These are phyloP conservation scores for Tigriopus japonicus DNA, from an alignment of 1,140 invertebrate species.

Conservation along the genomic window DNA sequence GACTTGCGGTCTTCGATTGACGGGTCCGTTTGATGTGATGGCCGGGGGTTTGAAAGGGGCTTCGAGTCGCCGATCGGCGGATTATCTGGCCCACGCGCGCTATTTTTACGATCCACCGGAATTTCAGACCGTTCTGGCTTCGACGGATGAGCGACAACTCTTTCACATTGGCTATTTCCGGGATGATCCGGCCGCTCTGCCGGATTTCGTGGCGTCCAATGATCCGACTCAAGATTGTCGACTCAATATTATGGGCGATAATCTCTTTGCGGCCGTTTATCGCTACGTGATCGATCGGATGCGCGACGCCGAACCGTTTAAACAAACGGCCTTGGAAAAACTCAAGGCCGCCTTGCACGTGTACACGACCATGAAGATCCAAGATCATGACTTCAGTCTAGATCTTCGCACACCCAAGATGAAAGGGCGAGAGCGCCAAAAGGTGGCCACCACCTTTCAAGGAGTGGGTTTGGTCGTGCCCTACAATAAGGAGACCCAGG, in stretches of 20 bases:
- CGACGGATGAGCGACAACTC: conserved; percentile 42
- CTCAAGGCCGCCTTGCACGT: conserved; percentile 35
- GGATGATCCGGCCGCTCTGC: conserved; percentile 51
- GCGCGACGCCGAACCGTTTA: conserved; percentile 42
- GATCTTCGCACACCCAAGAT: conserved; percentile 37
- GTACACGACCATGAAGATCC: conserved; percentile 38
- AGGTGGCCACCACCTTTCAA: conserved; percentile 61
- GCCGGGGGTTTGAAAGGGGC: neutral
- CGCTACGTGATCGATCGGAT: conserved; percentile 43
- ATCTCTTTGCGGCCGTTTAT: conserved; percentile 66
- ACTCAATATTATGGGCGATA: conserved; percentile 50
- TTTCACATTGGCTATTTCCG: conserved; percentile 76
- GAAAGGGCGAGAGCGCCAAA: conserved; percentile 40
- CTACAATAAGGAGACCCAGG: conserved; percentile 49
- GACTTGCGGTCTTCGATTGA: neutral
- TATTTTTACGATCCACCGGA: conserved; percentile 87
- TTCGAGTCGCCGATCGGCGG: neutral
- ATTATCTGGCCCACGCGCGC: conserved; percentile 57
- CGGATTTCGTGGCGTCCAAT: conserved; percentile 56
- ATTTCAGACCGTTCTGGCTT: conserved; percentile 40
- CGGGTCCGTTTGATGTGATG: conserved; percentile 8
- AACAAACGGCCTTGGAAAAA: conserved; percentile 26
- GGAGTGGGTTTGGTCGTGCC: conserved; percentile 72
- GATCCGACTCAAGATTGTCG: conserved; percentile 40
- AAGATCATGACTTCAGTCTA: conserved; percentile 32